These are phyloP conservation scores for Orthonychiurus folsomi DNA, from an alignment of 2,888 invertebrate genomes.

Conservation along the genomic window DNA sequence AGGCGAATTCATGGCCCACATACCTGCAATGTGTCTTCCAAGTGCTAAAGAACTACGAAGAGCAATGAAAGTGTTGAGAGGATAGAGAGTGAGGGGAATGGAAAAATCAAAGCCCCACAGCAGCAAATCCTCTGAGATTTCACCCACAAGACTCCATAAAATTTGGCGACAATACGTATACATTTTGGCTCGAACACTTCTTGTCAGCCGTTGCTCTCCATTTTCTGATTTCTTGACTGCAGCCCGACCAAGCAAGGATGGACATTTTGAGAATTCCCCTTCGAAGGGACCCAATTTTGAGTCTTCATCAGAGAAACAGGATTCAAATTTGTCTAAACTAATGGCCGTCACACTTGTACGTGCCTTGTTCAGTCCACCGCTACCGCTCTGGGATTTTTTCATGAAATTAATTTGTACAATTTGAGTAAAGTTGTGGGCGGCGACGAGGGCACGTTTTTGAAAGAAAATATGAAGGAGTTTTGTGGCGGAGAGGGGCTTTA, in stretches of 20 bases:
- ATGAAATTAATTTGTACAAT: conserved; percentile 21
- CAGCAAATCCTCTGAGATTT: conserved; percentile 67
- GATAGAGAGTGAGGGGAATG: conserved; percentile 31
- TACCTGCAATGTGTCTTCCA: conserved; percentile 32
- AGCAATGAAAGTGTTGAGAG: conserved; percentile 25
- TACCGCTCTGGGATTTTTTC: neutral
- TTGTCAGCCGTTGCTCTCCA: conserved; percentile 30
- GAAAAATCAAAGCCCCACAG: conserved; percentile 52
- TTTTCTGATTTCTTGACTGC: conserved; percentile 32
- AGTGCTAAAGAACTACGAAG: conserved; percentile 27
- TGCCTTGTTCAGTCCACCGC: neutral
- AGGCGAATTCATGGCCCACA: conserved; percentile 9
- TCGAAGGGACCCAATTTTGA: conserved; percentile 22
- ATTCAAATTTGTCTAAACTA: conserved; percentile 23
- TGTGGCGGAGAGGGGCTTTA: conserved; percentile 62
- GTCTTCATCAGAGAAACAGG: conserved; percentile 27
- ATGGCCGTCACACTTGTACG: neutral
- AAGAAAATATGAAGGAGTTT: conserved; percentile 55
- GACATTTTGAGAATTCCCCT: conserved; percentile 28
- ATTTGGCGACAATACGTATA: conserved; percentile 58
- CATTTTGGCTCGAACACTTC: conserved; percentile 34
- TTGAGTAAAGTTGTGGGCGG: conserved; percentile 21
- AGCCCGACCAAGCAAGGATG: conserved; percentile 32
- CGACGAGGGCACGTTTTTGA: conserved; percentile 27
- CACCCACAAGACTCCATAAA: conserved; percentile 72